These are phyloP conservation scores for Dreissena polymorpha DNA, from an alignment of 1,140 invertebrate species.

Conservation along the genomic window DNA sequence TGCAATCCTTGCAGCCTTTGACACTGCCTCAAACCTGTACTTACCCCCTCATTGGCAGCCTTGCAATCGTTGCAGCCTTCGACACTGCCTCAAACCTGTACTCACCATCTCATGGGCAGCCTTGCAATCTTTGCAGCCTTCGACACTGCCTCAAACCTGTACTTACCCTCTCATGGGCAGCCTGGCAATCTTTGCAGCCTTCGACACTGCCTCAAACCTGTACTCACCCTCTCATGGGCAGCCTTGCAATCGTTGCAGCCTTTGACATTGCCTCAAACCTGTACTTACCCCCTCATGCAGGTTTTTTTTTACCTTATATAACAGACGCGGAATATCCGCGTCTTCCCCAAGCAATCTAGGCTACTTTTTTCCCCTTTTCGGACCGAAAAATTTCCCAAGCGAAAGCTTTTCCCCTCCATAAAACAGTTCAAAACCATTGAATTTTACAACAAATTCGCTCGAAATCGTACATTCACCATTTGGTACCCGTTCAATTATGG, in stretches of 20 bases:
- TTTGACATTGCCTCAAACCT: slow-evolving; percentile 86
- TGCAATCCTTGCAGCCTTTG: slow-evolving; percentile 86
- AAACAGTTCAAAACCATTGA: no score
- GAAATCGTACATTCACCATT: no score
- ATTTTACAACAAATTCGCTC: no score
- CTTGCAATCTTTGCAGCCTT: slow-evolving; percentile 86
- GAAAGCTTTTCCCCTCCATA: no score
- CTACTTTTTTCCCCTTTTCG: no score
- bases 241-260: slow-evolving; percentile 85
- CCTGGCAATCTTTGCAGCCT: slow-evolving; percentile 86
- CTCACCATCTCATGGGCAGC: slow-evolving; percentile 89
- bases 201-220: slow-evolving; percentile 85
- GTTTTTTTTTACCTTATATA: no score
- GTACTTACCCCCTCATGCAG: no score
- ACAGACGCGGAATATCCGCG: no score
- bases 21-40: slow-evolving; percentile 85
- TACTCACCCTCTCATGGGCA: slow-evolving; percentile 89
- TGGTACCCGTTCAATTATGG: no score
- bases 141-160: slow-evolving; percentile 86
- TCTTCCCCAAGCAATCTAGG: no score
- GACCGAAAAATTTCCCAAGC: no score
- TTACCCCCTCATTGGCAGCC: slow-evolving; percentile 89
- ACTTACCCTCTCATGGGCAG: slow-evolving; percentile 89
- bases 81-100: slow-evolving; percentile 86
- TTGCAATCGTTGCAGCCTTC: slow-evolving; percentile 85